phyloP scores from a whole-genome alignment of 2,888 invertebrate species.

The Ectemnius continuus region DNA sequence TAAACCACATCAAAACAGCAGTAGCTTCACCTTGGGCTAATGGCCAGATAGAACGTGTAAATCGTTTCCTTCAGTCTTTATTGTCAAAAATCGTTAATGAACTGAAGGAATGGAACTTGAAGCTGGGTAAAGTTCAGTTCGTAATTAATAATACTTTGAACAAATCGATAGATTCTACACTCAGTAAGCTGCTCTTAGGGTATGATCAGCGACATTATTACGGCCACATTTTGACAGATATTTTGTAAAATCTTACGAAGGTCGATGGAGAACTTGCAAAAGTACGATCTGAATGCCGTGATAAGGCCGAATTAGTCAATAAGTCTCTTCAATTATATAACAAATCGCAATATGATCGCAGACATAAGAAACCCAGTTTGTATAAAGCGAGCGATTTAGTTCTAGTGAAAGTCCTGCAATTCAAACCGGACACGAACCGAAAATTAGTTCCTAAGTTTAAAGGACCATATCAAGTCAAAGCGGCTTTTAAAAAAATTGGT shows the following conservation, averaged over 20 bases:
- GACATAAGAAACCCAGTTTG: neutral
- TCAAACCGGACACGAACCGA: neutral
- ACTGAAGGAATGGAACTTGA: neutral
- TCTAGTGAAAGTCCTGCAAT: neutral
- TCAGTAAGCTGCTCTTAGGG: neutral
- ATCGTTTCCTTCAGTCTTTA: conserved; percentile 2
- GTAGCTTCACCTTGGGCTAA: conserved; percentile 13
- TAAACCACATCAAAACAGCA: neutral
- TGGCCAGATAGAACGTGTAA: neutral
- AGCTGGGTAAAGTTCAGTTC: neutral
- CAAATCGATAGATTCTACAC: neutral
- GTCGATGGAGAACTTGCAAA: neutral
- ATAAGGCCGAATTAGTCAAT: neutral
- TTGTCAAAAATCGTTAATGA: neutral
- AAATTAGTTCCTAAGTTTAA: no score
- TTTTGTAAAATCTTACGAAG: neutral
- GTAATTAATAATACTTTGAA: conserved; percentile 15
- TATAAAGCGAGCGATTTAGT: conserved; percentile 4
- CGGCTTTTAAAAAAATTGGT: no score
- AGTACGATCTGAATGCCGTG: neutral
- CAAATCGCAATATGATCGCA: neutral
- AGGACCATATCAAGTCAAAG: no score
- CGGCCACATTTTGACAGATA: neutral
- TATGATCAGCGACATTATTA: neutral
- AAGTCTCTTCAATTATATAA: neutral